A percentile compares a stretch with the other conserved stretches of the same genome.
Conservation (phyloP, 2,797 vertebrate genomes). For the Lacerta viridis region DNA sequence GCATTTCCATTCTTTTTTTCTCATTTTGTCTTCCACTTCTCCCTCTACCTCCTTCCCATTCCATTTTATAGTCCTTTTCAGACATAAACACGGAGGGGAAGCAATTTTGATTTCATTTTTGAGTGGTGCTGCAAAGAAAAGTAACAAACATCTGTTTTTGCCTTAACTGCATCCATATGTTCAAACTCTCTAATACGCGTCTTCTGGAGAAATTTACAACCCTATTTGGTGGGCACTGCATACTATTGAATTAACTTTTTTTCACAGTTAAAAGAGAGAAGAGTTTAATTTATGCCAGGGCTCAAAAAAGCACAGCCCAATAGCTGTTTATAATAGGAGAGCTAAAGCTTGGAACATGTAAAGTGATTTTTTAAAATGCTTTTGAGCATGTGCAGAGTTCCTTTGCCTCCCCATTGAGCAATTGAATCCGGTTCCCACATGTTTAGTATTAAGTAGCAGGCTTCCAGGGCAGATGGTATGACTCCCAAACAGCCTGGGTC, state of each 20-base stretch:
- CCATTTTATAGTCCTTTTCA: conserved; percentile 79
- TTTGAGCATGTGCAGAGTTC: conserved; percentile 15
- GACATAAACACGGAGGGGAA: conserved; percentile 78
- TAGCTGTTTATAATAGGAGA: neutral
- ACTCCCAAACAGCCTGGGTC: neutral
- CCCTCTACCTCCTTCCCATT: conserved; percentile 66
- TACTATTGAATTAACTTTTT: conserved; percentile 76
- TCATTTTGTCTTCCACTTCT: conserved; percentile 69
- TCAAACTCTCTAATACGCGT: conserved; percentile 74
- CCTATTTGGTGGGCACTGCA: conserved; percentile 71
- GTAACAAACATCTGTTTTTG: conserved; percentile 81
- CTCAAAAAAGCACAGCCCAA: neutral
- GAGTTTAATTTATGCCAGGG: conserved; percentile 35
- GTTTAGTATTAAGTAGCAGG: neutral
- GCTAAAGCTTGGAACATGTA: neutral
- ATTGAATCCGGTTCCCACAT: neutral
- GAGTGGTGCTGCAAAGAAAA: conserved; percentile 80
- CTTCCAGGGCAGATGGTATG: neutral
- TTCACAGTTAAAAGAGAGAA: conserved; percentile 64
- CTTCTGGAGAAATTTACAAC: conserved; percentile 78
- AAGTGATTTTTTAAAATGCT: neutral
- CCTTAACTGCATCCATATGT: conserved; percentile 83
- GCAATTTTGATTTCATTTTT: conserved; percentile 79
- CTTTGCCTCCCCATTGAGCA: neutral
- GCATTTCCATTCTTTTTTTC: conserved; percentile 61